These are phyloP conservation scores for Lithophane leautieri DNA, from an alignment of 2,888 invertebrate genomes.

Conservation along the genomic window DNA sequence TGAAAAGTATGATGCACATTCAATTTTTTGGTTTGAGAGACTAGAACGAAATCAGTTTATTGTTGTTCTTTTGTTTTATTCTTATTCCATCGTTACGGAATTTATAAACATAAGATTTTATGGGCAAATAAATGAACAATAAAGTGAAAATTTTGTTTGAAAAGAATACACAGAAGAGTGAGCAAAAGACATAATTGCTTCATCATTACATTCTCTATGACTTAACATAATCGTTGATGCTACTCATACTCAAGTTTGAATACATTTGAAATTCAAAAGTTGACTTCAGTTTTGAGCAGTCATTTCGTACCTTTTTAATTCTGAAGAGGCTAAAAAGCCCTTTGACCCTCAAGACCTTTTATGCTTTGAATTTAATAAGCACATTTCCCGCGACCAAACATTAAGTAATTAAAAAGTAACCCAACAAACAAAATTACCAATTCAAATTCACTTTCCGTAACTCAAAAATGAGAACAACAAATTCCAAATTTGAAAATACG, in stretches of 20 bases:
- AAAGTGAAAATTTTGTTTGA: slow-evolving; percentile 24
- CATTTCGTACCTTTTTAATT: slow-evolving; percentile 47
- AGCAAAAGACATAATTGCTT: slow-evolving; percentile 35
- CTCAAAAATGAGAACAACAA: slow-evolving; percentile 58
- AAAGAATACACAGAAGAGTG: slow-evolving; percentile 28
- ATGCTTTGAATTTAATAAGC: slow-evolving; percentile 53
- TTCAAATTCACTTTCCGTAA: slow-evolving; percentile 54
- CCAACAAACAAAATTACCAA: slow-evolving; percentile 58
- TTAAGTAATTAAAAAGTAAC: slow-evolving; percentile 47
- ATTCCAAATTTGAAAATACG: slow-evolving; percentile 59
- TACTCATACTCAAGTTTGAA: slow-evolving; percentile 27
- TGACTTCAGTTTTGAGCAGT: not conserved
- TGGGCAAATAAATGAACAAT: slow-evolving; percentile 12
- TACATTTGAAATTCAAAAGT: slow-evolving; percentile 28
- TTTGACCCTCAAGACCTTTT: slow-evolving; percentile 49
- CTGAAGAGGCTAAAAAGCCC: slow-evolving; percentile 25
- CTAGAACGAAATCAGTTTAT: slow-evolving; percentile 12
- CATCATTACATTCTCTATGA: slow-evolving; percentile 53
- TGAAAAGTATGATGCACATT: slow-evolving; percentile 33
- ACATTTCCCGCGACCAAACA: slow-evolving; percentile 40
- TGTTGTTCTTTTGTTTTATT: not conserved
- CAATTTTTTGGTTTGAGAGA: slow-evolving; percentile 38
- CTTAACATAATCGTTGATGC: slow-evolving; percentile 42
- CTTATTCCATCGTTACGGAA: slow-evolving; percentile 50
- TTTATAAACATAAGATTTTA: not conserved